Conservation (phyloP, 30 jellyfish, hydroid and myxozoan species). For the Sanderia malayensis region DNA sequence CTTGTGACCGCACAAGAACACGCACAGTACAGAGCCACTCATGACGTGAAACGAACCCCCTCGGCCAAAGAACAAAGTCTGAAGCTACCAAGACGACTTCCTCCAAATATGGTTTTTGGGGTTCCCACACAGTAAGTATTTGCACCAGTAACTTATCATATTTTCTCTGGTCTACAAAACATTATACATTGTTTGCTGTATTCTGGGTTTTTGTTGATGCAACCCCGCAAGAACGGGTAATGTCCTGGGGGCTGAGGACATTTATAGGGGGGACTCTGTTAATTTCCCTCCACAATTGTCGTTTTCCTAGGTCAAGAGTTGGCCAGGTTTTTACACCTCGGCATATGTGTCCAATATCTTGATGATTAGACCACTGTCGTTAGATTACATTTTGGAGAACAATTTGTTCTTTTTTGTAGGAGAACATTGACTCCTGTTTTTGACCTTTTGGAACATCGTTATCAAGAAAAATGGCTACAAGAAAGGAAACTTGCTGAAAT, state of each 20-base stretch:
- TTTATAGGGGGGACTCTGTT: no score
- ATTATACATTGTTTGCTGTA: no score
- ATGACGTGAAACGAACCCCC: conserved; percentile 42
- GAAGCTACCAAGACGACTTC: conserved; percentile 60
- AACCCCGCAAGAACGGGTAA: no score
- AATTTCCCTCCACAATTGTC: no score
- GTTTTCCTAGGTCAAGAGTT: no score
- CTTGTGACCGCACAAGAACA: conserved; percentile 91
- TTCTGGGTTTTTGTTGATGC: no score
- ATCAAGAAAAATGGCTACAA: conserved; percentile 76
- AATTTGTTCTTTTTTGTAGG: not conserved
- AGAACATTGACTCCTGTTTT: conserved; percentile 87
- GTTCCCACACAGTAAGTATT: conserved; percentile 88
- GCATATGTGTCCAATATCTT: no score
- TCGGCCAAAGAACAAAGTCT: conserved; percentile 23
- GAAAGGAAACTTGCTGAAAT: conserved; percentile 66
- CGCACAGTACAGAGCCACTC: conserved; percentile 82
- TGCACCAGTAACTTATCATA: not conserved
- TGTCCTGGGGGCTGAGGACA: no score
- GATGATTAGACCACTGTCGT: no score
- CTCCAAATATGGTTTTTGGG: conserved; percentile 84
- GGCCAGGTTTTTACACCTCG: no score
- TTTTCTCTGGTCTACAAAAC: no score
- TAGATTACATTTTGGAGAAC: no score
- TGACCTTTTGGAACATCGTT: conserved; percentile 82